A percentile compares a stretch with the other conserved stretches of the same genome.
These are phyloP conservation scores for Cavia porcellus DNA, from an alignment of 2,113 vertebrate genomes.

Conservation along the genomic window DNA sequence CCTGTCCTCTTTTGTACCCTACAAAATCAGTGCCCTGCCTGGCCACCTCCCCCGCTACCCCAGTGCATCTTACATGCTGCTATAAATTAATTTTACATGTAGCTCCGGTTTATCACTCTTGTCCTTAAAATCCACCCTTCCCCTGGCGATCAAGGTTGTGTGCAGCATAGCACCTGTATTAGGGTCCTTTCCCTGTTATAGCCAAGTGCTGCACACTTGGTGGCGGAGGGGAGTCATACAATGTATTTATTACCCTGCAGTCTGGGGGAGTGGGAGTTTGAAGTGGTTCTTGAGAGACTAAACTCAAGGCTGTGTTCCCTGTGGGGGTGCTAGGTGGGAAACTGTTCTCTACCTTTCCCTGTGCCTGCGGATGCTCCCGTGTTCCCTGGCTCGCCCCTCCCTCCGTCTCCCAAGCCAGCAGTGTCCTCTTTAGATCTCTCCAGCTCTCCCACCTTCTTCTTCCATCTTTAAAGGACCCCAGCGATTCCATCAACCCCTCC, in stretches of 20 bases:
- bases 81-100: background rate
- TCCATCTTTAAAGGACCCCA: background rate
- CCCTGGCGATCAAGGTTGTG: background rate
- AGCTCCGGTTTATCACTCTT: background rate
- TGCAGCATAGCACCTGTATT: rapidly evolving
- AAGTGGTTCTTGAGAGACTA: background rate
- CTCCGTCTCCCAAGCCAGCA: background rate
- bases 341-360: background rate
- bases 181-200: background rate
- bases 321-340: background rate
- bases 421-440: background rate
- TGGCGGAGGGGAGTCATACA: too few species aligned
- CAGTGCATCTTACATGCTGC: background rate
- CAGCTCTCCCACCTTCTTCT: background rate
- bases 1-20: rapidly evolving
- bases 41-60: background rate
- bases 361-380: background rate
- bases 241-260: background rate
- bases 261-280: background rate
- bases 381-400: background rate
- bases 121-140: background rate
- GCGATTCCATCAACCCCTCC: background rate
- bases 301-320: background rate
- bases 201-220: too few species aligned
- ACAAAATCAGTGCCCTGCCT: background rate